phyloP scores from a whole-genome alignment of 2,888 invertebrate genomes.

The Clistopyga incitator region DNA sequence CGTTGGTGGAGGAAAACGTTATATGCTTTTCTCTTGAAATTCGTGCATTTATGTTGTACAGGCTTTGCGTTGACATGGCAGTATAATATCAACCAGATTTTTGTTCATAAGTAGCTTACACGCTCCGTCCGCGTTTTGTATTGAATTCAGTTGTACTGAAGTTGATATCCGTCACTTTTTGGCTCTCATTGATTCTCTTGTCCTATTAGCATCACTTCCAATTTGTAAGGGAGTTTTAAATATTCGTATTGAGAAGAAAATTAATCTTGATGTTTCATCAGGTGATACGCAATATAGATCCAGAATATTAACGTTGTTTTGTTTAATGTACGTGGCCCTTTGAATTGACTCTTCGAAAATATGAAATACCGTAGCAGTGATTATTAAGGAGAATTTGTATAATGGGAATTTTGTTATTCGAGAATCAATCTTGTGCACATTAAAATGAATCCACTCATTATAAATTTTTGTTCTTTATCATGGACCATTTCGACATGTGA shows the following conservation, averaged over 20 bases:
- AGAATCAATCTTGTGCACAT: no score
- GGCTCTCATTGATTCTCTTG: neutral
- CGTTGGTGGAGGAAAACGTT: neutral
- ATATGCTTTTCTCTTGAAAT: neutral
- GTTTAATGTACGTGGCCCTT: no score
- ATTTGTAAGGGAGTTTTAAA: slow-evolving; percentile 7
- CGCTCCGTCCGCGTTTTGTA: neutral
- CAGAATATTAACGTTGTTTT: no score
- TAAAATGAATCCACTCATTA: no score
- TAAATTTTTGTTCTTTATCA: no score
- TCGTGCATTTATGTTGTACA: neutral
- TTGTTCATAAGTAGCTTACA: neutral
- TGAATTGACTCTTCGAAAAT: no score
- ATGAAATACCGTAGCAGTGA: no score
- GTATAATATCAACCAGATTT: neutral
- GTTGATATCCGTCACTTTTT: neutral
- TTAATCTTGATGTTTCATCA: slow-evolving; percentile 16
- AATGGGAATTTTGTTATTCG: no score
- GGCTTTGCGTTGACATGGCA: neutral
- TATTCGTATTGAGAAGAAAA: slow-evolving; percentile 15
- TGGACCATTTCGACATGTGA: no score
- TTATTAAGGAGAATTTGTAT: no score
- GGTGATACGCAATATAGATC: no score
- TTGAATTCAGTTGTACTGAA: neutral
- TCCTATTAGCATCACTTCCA: neutral